Percentiles rank a stretch among this genome's conserved stretches.
Conservation (phyloP, 2,113 vertebrate species). For the Phyllopteryx taeniolatus region DNA sequence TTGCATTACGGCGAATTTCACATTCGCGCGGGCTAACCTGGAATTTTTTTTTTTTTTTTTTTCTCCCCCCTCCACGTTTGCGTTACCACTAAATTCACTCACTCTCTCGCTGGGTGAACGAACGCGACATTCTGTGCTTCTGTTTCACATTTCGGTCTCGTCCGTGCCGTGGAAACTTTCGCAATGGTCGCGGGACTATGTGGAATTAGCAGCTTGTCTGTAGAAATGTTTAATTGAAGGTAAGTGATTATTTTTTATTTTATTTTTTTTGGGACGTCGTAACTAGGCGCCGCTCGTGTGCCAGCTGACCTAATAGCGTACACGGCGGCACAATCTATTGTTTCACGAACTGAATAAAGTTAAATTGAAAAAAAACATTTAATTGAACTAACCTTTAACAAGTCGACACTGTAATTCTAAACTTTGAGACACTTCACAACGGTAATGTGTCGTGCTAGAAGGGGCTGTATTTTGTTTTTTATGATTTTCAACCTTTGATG, state of each 20-base stretch:
- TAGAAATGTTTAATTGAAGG: not conserved
- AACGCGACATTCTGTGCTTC: not conserved
- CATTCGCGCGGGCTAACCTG: not conserved
- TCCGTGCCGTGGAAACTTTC: not conserved
- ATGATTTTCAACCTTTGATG: too few relatives aligned
- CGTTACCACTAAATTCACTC: not conserved
- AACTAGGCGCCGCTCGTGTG: not conserved
- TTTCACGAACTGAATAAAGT: not conserved
- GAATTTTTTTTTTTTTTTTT: not conserved
- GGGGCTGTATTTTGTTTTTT: too few relatives aligned
- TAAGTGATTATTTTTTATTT: not conserved
- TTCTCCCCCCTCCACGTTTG: not conserved
- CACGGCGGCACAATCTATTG: not conserved
- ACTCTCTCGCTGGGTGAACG: not conserved
- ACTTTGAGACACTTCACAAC: not conserved
- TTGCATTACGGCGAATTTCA: not conserved
- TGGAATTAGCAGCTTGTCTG: not conserved
- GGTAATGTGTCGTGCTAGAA: not conserved
- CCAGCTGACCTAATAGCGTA: not conserved
- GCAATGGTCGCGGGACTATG: not conserved
- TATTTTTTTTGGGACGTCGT: not conserved
- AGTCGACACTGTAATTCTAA: not conserved
- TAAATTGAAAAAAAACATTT: too few relatives aligned
- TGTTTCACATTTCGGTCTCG: not conserved
- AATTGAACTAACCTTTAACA: not conserved